Evolutionary conservation across 1,140 invertebrate species (phyloP).

Genomic region (Ostrea edulis): DNA sequence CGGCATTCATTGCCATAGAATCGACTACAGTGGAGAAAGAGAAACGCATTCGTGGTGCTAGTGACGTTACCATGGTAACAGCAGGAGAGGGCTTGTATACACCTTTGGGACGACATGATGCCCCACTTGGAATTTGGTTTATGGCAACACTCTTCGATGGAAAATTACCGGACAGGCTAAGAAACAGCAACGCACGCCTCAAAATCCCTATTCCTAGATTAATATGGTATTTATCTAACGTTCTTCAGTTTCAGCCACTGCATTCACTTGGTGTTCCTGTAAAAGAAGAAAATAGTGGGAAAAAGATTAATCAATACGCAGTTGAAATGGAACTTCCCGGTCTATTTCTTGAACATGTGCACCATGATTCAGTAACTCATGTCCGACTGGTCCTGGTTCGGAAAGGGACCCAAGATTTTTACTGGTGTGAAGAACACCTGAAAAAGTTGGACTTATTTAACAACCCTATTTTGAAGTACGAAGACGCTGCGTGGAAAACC

Average conservation of each 20-base stretch:
- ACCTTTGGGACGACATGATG: slow-evolving; percentile 17
- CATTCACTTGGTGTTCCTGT: slow-evolving; percentile 5
- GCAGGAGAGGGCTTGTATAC: slow-evolving; percentile 37
- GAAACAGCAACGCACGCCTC: slow-evolving; percentile 15
- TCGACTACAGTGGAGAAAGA: not conserved
- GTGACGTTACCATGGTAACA: slow-evolving; percentile 37
- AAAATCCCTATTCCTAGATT: slow-evolving; percentile 41
- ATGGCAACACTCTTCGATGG: slow-evolving; percentile 39
- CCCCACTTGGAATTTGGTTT: slow-evolving; percentile 32
- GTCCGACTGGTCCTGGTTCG: slow-evolving; percentile 33
- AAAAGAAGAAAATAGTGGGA: slow-evolving; percentile 5
- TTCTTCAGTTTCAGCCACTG: slow-evolving; percentile 25
- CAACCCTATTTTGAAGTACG: slow-evolving; percentile 34
- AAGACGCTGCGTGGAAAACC: slow-evolving; percentile 26
- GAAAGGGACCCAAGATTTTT: slow-evolving; percentile 31
- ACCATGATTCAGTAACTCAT: slow-evolving; percentile 39
- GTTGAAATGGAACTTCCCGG: slow-evolving; percentile 42
- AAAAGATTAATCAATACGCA: slow-evolving; percentile 36
- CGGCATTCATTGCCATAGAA: slow-evolving; percentile 5
- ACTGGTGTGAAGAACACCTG: slow-evolving; percentile 43
- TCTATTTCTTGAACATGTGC: slow-evolving; percentile 38
- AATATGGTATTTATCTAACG: slow-evolving; percentile 42
- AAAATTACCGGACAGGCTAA: slow-evolving; percentile 28
- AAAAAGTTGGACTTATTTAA: slow-evolving; percentile 40
- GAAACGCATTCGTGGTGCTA: slow-evolving; percentile 8